Percentiles rank a stretch among this genome's conserved stretches.
Evolutionary conservation across 2,888 invertebrate genomes (phyloP).

Genomic region (Neocrepidodera transversa): DNA sequence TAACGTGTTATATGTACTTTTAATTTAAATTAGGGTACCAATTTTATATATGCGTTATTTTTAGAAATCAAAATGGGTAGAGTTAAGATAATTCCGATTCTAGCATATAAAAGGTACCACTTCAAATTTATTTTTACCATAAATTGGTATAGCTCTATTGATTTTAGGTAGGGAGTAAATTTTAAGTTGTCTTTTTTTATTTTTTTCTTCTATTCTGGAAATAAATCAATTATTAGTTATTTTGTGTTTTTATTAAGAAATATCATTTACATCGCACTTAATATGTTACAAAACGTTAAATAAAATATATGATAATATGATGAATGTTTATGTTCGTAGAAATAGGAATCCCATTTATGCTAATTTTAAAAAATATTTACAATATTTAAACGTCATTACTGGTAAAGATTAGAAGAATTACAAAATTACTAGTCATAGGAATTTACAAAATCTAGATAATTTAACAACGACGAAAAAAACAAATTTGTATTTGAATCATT

Average conservation of each 20-base stretch:
- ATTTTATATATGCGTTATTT: too few species aligned
- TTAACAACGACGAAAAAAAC: too few species aligned
- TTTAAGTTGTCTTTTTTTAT: not conserved
- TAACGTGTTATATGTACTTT: conserved; percentile 1
- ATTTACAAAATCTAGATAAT: too few species aligned
- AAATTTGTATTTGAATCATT: too few species aligned
- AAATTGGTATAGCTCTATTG: conserved; percentile 5
- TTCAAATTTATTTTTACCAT: conserved; percentile 56
- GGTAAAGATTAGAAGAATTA: too few species aligned
- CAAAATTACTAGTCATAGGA: too few species aligned
- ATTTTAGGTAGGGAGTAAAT: not conserved
- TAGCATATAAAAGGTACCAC: conserved; percentile 51
- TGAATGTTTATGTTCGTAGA: not conserved
- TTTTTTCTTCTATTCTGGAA: not conserved
- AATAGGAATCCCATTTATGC: conserved; percentile 11
- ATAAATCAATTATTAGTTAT: not conserved
- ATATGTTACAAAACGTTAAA: not conserved
- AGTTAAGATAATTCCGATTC: conserved; percentile 47
- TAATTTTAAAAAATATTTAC: too few species aligned
- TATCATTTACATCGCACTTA: conserved; percentile 13
- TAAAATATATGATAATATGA: not conserved
- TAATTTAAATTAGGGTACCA: too few species aligned
- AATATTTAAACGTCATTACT: too few species aligned
- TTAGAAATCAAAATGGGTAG: conserved; percentile 33
- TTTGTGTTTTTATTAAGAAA: conserved; percentile 16